phyloP scores from a whole-genome alignment of 2,888 invertebrate genomes.

The Coelogynopora nodosa region DNA sequence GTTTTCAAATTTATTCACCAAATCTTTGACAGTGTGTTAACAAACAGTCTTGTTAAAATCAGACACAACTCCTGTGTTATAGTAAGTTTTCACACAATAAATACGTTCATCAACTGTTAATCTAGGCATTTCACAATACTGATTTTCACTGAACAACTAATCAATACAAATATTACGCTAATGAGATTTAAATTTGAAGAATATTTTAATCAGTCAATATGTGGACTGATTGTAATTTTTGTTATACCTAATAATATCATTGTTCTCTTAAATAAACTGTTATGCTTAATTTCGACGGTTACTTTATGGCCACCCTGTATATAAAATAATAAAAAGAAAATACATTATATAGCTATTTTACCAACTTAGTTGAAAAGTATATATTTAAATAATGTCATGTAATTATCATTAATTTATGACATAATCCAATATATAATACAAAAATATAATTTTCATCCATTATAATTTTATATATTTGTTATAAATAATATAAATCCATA shows the following conservation, averaged over 20 bases:
- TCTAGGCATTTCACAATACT: neutral
- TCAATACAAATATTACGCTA: neutral
- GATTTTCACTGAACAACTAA: neutral
- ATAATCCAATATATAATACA: no score
- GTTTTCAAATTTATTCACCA: slow-evolving; percentile 27
- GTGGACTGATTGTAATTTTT: neutral
- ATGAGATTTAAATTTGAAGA: neutral
- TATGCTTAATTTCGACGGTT: slow-evolving; percentile 1
- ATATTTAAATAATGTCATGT: no score
- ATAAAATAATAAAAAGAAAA: no score
- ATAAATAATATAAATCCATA: no score
- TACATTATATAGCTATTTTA: no score
- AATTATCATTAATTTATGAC: no score
- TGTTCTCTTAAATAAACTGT: neutral
- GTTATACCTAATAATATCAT: neutral
- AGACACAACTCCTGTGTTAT: neutral
- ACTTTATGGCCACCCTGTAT: slow-evolving; percentile 9
- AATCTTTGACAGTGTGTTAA: slow-evolving; percentile 21
- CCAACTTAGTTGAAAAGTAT: no score
- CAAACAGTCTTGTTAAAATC: neutral
- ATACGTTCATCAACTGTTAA: neutral
- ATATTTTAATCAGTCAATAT: neutral
- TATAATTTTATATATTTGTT: no score
- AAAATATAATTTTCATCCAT: no score
- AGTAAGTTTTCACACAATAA: neutral